Conservation (phyloP, 2,888 invertebrate species). For the Oscheius myriophilus region DNA sequence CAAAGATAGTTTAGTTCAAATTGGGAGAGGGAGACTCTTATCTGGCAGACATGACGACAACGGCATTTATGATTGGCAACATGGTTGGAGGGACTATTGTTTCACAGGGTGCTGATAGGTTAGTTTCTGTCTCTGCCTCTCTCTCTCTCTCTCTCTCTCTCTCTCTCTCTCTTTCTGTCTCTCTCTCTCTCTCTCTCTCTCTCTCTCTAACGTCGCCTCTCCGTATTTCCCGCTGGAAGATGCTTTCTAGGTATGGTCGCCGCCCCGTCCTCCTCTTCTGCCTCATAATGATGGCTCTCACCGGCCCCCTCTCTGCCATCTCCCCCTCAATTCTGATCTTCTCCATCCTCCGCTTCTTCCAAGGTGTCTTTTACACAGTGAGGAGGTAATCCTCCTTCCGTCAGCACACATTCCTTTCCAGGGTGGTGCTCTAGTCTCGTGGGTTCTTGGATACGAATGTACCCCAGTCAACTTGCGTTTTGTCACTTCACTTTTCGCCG, state of each 20-base stretch:
- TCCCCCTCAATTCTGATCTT: constrained; percentile 80
- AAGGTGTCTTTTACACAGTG: constrained; percentile 82
- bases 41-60: constrained; percentile 27
- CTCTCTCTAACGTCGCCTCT: not conserved
- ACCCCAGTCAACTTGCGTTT: constrained; percentile 57
- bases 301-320: constrained; percentile 79
- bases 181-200: constrained; percentile 3
- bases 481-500: constrained; percentile 60
- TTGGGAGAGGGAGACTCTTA: constrained; percentile 23
- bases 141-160: not conserved
- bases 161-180: not conserved
- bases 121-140: not conserved
- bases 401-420: constrained; percentile 15
- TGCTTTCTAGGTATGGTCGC: constrained; percentile 46
- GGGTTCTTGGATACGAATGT: constrained; percentile 64
- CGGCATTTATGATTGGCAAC: constrained; percentile 35
- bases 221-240: not conserved
- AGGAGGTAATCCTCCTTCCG: not conserved
- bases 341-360: constrained; percentile 78
- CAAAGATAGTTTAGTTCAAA: constrained; percentile 26
- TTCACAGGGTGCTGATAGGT: constrained; percentile 29
- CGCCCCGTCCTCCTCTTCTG: constrained; percentile 51
- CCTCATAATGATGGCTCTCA: constrained; percentile 70
- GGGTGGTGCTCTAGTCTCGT: constrained; percentile 48
- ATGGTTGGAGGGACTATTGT: constrained; percentile 32